phyloP scores from a whole-genome alignment of 1,140 invertebrate species.

The Asbolus verrucosus region DNA sequence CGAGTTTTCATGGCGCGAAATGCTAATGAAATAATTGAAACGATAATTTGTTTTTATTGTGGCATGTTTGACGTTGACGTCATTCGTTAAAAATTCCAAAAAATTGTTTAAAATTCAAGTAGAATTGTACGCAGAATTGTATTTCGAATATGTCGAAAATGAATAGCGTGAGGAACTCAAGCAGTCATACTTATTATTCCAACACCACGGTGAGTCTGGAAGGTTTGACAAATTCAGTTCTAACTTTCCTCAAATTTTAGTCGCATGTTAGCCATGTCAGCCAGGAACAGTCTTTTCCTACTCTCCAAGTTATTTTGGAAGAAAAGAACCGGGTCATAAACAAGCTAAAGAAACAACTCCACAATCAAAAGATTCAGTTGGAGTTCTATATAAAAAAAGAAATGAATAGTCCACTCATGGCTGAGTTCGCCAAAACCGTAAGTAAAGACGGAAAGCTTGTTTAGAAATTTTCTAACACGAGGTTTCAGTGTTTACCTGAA shows the following conservation, averaged over 20 bases:
- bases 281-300: not conserved
- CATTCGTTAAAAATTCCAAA: too few species aligned
- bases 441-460: conserved; percentile 37
- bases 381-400: conserved; percentile 55
- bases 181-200: conserved; percentile 20
- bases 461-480: conserved; percentile 39
- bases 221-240: not conserved
- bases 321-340: conserved; percentile 57
- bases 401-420: conserved; percentile 47
- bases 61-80: too few species aligned
- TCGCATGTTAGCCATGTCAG: conserved; percentile 13
- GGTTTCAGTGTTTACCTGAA: conserved; percentile 52
- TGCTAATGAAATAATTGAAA: conserved; percentile 23
- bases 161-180: not conserved
- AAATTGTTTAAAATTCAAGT: conserved; percentile 19
- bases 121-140: not conserved
- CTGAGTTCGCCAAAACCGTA: conserved; percentile 52
- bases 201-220: not conserved
- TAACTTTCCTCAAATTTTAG: conserved; percentile 1
- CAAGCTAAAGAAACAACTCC: conserved; percentile 51
- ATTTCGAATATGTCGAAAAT: conserved; percentile 3
- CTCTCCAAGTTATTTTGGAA: conserved; percentile 47
- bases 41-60: conserved; percentile 8
- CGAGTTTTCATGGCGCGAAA: not conserved
- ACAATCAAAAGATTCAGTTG: conserved; percentile 57